Conservation (phyloP, 2,888 invertebrate genomes). For the Brachynemurus nebulosus region DNA sequence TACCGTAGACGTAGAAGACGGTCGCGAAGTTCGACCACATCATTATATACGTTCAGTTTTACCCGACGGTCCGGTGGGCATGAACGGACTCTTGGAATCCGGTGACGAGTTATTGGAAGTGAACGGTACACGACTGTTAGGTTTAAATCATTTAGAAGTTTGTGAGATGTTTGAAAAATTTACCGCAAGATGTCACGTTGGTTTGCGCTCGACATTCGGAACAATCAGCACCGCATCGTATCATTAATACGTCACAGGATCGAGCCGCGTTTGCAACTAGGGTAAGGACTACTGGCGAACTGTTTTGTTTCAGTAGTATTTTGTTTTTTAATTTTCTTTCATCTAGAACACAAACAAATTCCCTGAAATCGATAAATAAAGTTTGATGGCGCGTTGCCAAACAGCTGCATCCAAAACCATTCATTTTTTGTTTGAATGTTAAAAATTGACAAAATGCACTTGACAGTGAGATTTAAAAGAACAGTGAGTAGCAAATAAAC, state of each 20-base stretch:
- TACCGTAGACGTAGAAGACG: conserved; percentile 83
- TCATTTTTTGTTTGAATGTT: no score
- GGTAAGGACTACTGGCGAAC: no score
- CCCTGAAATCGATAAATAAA: no score
- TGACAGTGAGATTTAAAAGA: no score
- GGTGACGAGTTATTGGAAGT: conserved; percentile 85
- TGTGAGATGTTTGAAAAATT: conserved; percentile 68
- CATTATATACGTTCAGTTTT: conserved; percentile 86
- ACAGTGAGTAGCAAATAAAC: no score
- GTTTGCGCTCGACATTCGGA: conserved; percentile 56
- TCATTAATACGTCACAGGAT: conserved; percentile 50
- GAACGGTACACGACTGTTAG: conserved; percentile 70
- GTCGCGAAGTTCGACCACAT: conserved; percentile 77
- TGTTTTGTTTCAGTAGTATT: background rate
- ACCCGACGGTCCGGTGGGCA: conserved; percentile 75
- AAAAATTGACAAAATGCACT: no score
- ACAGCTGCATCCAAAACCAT: background rate
- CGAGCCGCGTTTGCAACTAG: conserved; percentile 52
- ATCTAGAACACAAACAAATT: no score
- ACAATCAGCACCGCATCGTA: conserved; percentile 36
- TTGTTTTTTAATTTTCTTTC: conserved; percentile 10
- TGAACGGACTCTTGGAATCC: conserved; percentile 56
- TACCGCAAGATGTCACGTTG: conserved; percentile 65
- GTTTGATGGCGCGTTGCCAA: background rate
- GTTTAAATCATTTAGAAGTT: conserved; percentile 86